These are phyloP conservation scores for Pseudopodoces humilis DNA, from an alignment of 2,113 vertebrate genomes.

Conservation along the genomic window DNA sequence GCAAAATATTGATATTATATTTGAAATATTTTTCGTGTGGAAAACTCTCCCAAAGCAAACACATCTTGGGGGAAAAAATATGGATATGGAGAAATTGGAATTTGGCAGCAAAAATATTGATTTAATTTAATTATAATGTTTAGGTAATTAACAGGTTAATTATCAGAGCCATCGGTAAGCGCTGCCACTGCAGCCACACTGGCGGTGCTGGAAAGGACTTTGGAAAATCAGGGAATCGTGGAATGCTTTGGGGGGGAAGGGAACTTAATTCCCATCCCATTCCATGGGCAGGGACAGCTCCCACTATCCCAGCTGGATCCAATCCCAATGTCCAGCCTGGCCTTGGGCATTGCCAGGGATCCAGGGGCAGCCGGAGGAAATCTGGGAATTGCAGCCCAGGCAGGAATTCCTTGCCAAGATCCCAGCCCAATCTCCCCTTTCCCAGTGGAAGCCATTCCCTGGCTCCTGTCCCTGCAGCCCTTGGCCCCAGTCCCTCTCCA, in stretches of 20 bases:
- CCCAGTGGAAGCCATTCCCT: too few species aligned
- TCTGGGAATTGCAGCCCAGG: too few species aligned
- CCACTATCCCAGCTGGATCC: too few species aligned
- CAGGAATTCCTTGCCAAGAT: too few species aligned
- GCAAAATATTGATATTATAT: not conserved
- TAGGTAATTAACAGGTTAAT: not conserved
- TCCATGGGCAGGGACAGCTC: too few species aligned
- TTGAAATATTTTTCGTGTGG: not conserved
- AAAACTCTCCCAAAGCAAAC: not conserved
- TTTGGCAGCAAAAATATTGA: not conserved
- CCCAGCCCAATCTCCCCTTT: too few species aligned
- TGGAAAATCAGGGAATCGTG: not conserved
- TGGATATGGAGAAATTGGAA: not conserved
- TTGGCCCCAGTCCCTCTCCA: too few species aligned
- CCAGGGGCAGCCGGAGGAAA: too few species aligned
- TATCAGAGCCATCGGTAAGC: not conserved
- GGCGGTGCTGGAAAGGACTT: not conserved
- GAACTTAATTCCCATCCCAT: accelerated
- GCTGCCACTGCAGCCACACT: not conserved
- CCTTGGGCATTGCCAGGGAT: too few species aligned
- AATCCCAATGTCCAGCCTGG: too few species aligned
- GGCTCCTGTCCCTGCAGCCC: too few species aligned
- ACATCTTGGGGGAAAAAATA: accelerated
- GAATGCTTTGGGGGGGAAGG: not conserved
- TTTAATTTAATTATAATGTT: accelerated